These are phyloP conservation scores for Chroicocephalus ridibundus DNA, from an alignment of 2,113 vertebrate genomes.

Conservation along the genomic window DNA sequence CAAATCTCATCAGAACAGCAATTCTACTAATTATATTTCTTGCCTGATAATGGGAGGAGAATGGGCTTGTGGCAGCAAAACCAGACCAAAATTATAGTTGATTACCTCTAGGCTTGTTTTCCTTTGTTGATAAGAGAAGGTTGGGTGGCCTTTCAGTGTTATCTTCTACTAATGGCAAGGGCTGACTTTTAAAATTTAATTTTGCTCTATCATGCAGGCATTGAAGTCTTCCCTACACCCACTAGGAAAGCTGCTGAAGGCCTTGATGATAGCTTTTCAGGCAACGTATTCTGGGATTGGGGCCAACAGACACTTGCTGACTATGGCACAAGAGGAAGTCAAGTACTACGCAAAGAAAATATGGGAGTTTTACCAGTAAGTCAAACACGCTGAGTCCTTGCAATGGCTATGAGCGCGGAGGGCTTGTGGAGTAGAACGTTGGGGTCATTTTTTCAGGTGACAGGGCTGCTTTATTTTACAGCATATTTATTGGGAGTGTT, in stretches of 20 bases:
- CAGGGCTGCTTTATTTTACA: neutral
- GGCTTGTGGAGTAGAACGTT: neutral
- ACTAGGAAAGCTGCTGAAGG: slow-evolving; percentile 70
- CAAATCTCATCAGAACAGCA: neutral
- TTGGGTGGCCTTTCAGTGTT: neutral
- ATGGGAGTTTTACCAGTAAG: slow-evolving; percentile 75
- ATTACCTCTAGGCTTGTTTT: neutral
- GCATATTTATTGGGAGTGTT: rapidly evolving
- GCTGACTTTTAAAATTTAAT: neutral
- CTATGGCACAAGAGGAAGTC: slow-evolving; percentile 78
- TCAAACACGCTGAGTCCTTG: rapidly evolving
- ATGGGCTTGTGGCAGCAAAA: neutral
- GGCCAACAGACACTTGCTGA: slow-evolving; percentile 75
- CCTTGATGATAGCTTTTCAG: slow-evolving; percentile 69
- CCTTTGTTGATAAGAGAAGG: neutral
- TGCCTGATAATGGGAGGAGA: neutral
- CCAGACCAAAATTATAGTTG: neutral
- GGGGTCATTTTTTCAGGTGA: neutral
- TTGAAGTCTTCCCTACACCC: slow-evolving; percentile 70
- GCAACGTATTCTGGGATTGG: slow-evolving; percentile 71
- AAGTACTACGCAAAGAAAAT: slow-evolving; percentile 70
- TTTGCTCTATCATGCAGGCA: slow-evolving; percentile 37
- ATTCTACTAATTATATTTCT: neutral
- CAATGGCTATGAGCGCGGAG: rapidly evolving
- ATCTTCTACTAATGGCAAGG: neutral